Evolutionary conservation across 2,888 invertebrate genomes (phyloP).

Genomic region (Xestoiulus laeticollis): DNA sequence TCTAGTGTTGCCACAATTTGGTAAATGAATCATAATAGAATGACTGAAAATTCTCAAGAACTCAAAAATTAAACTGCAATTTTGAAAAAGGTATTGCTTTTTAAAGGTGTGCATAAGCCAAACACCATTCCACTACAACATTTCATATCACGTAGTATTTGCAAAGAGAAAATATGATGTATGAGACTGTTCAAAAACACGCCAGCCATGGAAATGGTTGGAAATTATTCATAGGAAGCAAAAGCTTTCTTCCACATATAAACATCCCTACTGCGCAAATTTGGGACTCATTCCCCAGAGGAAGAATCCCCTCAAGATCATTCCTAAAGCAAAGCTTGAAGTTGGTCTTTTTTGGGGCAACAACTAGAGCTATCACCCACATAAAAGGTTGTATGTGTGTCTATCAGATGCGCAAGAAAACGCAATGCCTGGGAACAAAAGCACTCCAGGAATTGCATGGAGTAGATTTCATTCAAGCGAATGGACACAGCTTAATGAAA

Average conservation of each 20-base stretch:
- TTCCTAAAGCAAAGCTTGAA: background rate
- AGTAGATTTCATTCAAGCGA: background rate
- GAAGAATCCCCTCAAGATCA: background rate
- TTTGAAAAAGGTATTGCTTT: too few species aligned
- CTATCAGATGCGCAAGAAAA: background rate
- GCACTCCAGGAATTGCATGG: conserved; percentile 12
- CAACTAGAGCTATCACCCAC: background rate
- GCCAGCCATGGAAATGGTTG: too few species aligned
- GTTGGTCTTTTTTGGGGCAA: background rate
- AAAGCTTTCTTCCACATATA: background rate
- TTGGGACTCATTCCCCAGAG: background rate
- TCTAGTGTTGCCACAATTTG: too few species aligned
- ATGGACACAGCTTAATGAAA: conserved; percentile 34
- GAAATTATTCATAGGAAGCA: background rate
- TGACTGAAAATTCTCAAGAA: too few species aligned
- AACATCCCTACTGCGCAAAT: background rate
- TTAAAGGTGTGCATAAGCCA: too few species aligned
- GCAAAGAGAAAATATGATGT: too few species aligned
- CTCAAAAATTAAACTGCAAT: too few species aligned
- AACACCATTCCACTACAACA: too few species aligned
- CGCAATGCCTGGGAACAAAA: conserved; percentile 2
- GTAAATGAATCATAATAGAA: too few species aligned
- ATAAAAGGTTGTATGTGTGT: background rate
- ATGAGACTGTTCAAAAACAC: too few species aligned
- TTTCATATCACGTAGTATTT: too few species aligned